Conservation (phyloP, 2,113 vertebrate species). For the Chaetura pelagica region DNA sequence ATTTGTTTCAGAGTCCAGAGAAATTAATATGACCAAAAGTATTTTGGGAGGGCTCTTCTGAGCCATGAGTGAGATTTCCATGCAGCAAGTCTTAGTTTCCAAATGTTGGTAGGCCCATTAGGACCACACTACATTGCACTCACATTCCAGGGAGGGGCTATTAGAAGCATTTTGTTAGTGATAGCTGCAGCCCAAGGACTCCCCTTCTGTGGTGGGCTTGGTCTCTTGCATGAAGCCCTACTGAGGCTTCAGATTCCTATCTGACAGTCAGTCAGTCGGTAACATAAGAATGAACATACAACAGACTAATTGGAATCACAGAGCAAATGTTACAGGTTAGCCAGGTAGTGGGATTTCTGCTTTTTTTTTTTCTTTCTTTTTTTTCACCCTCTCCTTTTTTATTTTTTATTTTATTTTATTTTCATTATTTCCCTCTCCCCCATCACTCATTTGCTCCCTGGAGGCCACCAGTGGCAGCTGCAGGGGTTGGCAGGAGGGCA, state of each 20-base stretch:
- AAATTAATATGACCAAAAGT: slow-evolving; percentile 14
- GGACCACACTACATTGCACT: not conserved
- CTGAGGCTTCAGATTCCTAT: slow-evolving; percentile 42
- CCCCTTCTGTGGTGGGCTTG: slow-evolving; percentile 42
- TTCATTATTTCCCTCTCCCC: not conserved
- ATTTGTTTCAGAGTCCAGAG: not conserved
- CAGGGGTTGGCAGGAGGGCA: not conserved
- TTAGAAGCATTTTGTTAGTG: not conserved
- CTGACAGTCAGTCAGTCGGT: slow-evolving; percentile 38
- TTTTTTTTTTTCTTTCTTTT: too few species aligned
- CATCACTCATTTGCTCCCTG: not conserved
- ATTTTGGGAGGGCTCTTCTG: slow-evolving; percentile 29
- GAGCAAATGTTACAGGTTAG: slow-evolving; percentile 62
- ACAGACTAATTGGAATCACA: slow-evolving; percentile 58
- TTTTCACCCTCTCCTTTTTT: not conserved
- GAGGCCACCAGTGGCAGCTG: not conserved
- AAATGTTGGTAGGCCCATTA: not conserved
- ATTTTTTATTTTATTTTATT: too few species aligned
- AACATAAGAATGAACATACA: slow-evolving; percentile 16
- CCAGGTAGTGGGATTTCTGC: not conserved
- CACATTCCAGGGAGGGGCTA: not conserved
- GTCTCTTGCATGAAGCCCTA: not conserved
- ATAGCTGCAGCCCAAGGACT: slow-evolving; percentile 4
- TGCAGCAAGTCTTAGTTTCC: not conserved
- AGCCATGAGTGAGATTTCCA: not conserved